Base-by-base conservation (phyloP, 1,140 invertebrate genomes). In the Luehdorfia chinensis region DNA sequence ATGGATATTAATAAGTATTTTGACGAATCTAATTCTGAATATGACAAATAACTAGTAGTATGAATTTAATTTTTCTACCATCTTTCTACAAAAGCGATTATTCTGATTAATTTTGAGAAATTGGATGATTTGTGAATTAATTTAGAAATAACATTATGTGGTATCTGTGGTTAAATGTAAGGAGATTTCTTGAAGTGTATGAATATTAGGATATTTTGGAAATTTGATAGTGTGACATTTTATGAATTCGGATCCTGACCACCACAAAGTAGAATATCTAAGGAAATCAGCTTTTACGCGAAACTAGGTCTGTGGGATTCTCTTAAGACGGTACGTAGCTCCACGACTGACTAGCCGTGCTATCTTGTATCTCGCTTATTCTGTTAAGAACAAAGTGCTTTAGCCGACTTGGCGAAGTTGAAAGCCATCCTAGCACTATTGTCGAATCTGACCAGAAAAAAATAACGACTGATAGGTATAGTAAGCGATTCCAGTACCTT, bases 271-370 rank as follows among this genome's bases (percentile, higher is more conserved):
- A 31, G 50, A 61, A 9, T 54, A 16, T 4, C 41, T 19, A n/a
- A 87, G 49, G 5, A 54, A 27, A n/a, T 36, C 45, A 30, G 69
- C 50, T 1, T 15, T 31, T 9, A 11, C 87, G 45, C 0, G 86
- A 87, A 37, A 81, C 45, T 11, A 80, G 49, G 60, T 88, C 86
- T 0, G 81, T 78, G 0, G 85, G n/a, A n/a, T n/a, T n/a, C n/a
- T n/a, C n/a, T n/a, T n/a, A n/a, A n/a, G n/a, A n/a, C n/a, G n/a
- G n/a, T n/a, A n/a, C n/a, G n/a, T n/a, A n/a, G n/a, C n/a, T n/a
- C n/a, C n/a, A n/a, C n/a, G n/a, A n/a, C n/a, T 28, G 27, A 4
- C 15, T 37, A 6, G 8, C 11, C 3, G 75, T 73, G n/a, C 48
- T 30, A 2, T 74, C 48, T 39, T 78, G 73, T 12, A 77, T 79